A percentile compares a stretch with the other conserved stretches of the same genome.
Evolutionary conservation across 1,140 invertebrate genomes (phyloP).

Genomic region (Lethocerus indicus): DNA sequence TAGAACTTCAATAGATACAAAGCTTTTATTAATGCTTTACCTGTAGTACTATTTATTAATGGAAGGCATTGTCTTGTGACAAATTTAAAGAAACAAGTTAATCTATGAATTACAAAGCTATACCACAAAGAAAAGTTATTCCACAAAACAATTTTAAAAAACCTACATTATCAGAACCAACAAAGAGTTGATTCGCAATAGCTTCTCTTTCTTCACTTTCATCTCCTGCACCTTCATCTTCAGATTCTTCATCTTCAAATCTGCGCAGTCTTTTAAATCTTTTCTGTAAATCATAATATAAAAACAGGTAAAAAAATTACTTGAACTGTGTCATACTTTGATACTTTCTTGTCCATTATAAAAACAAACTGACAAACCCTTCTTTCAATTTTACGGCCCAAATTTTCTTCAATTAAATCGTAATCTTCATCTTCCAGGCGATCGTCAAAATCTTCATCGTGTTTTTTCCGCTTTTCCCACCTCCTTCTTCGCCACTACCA

Average conservation of each 20-base stretch:
- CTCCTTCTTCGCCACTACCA: constrained; percentile 60
- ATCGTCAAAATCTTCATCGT: constrained; percentile 72
- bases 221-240: constrained; percentile 59
- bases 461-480: constrained; percentile 63
- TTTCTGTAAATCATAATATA: constrained; percentile 38
- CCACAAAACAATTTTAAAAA: no score
- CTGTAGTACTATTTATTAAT: no score
- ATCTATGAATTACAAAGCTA: no score
- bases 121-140: no score
- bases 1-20: no score
- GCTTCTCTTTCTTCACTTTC: constrained; percentile 61
- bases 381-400: constrained; percentile 82
- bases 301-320: not conserved
- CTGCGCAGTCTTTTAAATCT: constrained; percentile 70
- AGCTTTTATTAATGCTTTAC: no score
- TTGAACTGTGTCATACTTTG: not conserved
- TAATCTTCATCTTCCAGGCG: constrained; percentile 94
- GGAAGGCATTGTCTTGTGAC: no score
- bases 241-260: constrained; percentile 76
- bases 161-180: constrained; percentile 68
- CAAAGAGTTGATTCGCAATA: constrained; percentile 79
- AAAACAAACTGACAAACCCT: constrained; percentile 37
- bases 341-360: constrained; percentile 4
- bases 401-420: constrained; percentile 95
- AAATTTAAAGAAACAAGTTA: no score